Conservation (phyloP, 2,888 invertebrate genomes). For the Sisyra terminalis region DNA sequence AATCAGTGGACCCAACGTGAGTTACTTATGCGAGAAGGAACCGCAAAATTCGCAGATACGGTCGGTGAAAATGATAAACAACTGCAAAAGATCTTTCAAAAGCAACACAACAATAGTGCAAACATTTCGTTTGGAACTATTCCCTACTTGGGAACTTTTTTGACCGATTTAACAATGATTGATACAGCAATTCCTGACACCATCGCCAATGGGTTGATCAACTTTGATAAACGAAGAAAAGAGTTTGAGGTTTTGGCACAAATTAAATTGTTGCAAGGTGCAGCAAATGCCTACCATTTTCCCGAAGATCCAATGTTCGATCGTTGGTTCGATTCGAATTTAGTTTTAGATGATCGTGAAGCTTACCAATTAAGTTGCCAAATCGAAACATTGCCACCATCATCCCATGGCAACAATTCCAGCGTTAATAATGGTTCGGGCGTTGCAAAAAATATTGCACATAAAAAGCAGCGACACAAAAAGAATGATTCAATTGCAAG, state of each 20-base stretch:
- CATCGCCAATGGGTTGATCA: slow-evolving; percentile 70
- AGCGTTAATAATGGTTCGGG: slow-evolving; percentile 7
- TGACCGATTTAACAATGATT: slow-evolving; percentile 97
- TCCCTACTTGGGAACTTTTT: slow-evolving; percentile 93
- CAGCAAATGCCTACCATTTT: slow-evolving; percentile 89
- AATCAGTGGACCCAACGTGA: slow-evolving; percentile 91
- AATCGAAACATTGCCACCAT: slow-evolving; percentile 55
- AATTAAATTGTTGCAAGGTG: slow-evolving; percentile 87
- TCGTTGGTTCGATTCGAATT: slow-evolving; percentile 87
- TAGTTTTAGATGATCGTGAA: slow-evolving; percentile 83
- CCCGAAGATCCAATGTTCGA: slow-evolving; percentile 76
- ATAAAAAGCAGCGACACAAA: slow-evolving; percentile 33
- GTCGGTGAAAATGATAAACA: slow-evolving; percentile 80
- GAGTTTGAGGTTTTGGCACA: slow-evolving; percentile 98
- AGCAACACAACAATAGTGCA: slow-evolving; percentile 40
- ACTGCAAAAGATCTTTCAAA: slow-evolving; percentile 70
- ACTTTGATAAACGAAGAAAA: slow-evolving; percentile 95
- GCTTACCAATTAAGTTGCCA: slow-evolving; percentile 80
- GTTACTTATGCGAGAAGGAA: slow-evolving; percentile 89
- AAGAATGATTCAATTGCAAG: slow-evolving; percentile 85
- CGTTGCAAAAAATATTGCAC: no score
- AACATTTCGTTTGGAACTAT: slow-evolving; percentile 87
- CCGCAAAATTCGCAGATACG: slow-evolving; percentile 90
- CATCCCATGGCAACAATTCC: slow-evolving; percentile 30
- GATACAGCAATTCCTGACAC: slow-evolving; percentile 89